Percentiles rank a stretch among this genome's conserved stretches.
phyloP scores from a whole-genome alignment of 2,888 invertebrate species.

The Trichopoda pennipes region DNA sequence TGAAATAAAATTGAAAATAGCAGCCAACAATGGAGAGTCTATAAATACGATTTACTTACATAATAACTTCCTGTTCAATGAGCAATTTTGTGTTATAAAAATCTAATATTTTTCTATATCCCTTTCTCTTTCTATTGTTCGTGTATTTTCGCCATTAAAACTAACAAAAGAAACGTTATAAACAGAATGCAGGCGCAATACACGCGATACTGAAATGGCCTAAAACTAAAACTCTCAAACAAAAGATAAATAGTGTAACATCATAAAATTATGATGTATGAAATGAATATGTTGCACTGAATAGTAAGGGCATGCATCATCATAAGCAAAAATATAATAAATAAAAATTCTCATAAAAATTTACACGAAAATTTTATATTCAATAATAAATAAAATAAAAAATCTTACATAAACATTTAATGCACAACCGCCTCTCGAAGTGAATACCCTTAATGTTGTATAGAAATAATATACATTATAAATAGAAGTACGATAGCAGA shows the following conservation, averaged over 20 bases:
- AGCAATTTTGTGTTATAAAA: conserved; percentile 65
- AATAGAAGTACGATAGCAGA: background rate
- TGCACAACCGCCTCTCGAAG: background rate
- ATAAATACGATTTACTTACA: conserved; percentile 64
- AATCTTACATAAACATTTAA: no score
- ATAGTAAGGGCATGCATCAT: conserved; percentile 5
- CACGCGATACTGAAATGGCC: background rate
- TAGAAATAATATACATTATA: background rate
- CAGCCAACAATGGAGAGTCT: conserved; percentile 44
- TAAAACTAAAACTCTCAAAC: conserved; percentile 1
- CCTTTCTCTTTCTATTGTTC: background rate
- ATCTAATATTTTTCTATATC: conserved; percentile 3
- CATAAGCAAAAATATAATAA: background rate
- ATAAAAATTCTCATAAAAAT: no score
- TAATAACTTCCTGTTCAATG: conserved; percentile 71
- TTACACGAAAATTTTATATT: no score
- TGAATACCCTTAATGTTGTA: background rate
- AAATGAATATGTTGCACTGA: conserved; percentile 32
- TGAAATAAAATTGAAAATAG: conserved; percentile 44
- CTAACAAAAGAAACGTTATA: background rate
- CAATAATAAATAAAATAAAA: background rate
- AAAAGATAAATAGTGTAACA: conserved; percentile 30
- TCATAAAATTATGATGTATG: conserved; percentile 56
- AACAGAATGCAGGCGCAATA: background rate
- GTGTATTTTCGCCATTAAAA: conserved; percentile 7